Conservation (phyloP, 2,113 vertebrate genomes). For the Pituophis catenifer region DNA sequence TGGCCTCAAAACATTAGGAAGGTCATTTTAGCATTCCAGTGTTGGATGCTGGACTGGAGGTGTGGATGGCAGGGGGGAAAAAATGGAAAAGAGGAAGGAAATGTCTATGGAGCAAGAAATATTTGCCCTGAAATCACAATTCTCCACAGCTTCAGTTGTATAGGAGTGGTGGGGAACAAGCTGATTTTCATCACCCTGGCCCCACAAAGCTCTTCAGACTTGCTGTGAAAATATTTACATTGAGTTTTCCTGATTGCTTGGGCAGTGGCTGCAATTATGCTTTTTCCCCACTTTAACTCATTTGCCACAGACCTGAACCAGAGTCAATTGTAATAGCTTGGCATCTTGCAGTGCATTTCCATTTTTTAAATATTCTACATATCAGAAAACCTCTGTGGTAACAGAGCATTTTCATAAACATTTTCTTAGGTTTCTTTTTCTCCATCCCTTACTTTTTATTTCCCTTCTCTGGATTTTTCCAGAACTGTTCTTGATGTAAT, state of each 20-base stretch:
- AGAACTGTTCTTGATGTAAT: not conserved
- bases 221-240: slow-evolving; percentile 23
- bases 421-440: not conserved
- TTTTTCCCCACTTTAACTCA: not conserved
- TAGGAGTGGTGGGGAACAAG: slow-evolving; percentile 17
- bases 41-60: not conserved
- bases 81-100: not conserved
- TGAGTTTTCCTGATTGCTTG: slow-evolving; percentile 43
- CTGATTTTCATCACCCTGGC: not conserved
- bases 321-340: not conserved
- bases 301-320: slow-evolving; percentile 3
- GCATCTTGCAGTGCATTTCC: not conserved
- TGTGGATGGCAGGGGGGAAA: fast-evolving
- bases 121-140: not conserved
- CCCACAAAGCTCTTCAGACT: slow-evolving; percentile 36
- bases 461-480: not conserved
- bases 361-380: not conserved
- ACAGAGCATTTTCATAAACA: not conserved
- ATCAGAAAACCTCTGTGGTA: not conserved
- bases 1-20: not conserved
- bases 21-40: not conserved
- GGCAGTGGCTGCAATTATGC: slow-evolving; percentile 12
- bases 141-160: not conserved
- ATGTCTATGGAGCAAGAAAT: slow-evolving; percentile 5
- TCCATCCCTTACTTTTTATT: not conserved